A percentile compares a stretch with the other conserved stretches of the same genome.
These are phyloP conservation scores for Tholera decimalis DNA, from an alignment of 2,888 invertebrate genomes.

Conservation along the genomic window DNA sequence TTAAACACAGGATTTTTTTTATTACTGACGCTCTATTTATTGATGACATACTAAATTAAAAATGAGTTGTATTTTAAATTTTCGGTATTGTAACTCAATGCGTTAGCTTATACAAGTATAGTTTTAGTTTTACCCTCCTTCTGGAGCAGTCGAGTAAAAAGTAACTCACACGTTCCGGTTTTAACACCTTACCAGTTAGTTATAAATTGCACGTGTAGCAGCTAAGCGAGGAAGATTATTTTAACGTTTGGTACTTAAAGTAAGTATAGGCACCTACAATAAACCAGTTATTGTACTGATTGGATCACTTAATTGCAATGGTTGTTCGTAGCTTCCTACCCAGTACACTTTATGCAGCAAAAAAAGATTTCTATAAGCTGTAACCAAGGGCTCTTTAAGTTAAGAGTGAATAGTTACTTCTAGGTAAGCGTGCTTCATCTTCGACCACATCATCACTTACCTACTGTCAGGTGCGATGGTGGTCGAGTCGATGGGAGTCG, in stretches of 20 bases:
- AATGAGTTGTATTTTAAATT: no score
- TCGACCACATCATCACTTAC: no score
- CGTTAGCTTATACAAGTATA: no score
- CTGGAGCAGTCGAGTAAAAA: background rate
- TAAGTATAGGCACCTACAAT: conserved; percentile 16
- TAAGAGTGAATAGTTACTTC: no score
- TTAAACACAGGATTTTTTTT: no score
- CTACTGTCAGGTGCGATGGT: no score
- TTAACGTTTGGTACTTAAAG: conserved; percentile 24
- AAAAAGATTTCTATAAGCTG: background rate
- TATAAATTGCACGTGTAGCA: conserved; percentile 16
- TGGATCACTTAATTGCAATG: conserved; percentile 6
- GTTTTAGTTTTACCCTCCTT: background rate
- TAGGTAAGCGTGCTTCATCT: no score
- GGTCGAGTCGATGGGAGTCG: no score
- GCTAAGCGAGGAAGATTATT: conserved; percentile 18
- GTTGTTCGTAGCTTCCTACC: background rate
- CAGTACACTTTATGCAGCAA: background rate
- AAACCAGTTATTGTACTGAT: conserved; percentile 33
- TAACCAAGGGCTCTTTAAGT: no score
- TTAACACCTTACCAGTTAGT: background rate
- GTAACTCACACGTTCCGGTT: background rate
- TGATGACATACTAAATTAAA: no score
- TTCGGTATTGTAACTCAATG: no score
- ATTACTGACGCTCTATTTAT: no score